Percentiles rank a stretch among this genome's conserved stretches.
phyloP scores from a whole-genome alignment of 2,113 vertebrate genomes.

The Tachysurus vachellii region DNA sequence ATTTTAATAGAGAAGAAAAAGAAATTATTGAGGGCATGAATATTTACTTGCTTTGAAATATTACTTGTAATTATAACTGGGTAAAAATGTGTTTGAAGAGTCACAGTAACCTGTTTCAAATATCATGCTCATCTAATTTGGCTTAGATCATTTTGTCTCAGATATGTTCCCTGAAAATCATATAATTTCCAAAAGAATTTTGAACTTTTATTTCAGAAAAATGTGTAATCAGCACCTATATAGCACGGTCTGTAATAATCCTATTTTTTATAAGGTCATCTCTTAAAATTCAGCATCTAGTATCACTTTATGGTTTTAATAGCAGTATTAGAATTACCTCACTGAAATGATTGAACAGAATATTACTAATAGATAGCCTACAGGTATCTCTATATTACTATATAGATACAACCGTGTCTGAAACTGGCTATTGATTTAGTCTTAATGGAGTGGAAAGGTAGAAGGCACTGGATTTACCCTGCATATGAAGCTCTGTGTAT shows the following conservation, averaged over 20 bases:
- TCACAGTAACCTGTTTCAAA: background rate
- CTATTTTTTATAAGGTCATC: constrained; percentile 24
- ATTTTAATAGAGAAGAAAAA: background rate
- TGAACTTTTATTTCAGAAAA: background rate
- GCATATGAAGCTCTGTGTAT: background rate
- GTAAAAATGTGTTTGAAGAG: background rate
- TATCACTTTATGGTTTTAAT: constrained; percentile 14
- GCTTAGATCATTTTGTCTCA: background rate
- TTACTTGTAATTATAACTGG: background rate
- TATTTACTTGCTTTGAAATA: background rate
- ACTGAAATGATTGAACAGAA: constrained; percentile 66
- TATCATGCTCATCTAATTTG: background rate
- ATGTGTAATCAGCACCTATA: background rate
- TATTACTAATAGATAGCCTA: constrained; percentile 36
- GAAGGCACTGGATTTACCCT: background rate
- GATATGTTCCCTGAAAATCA: background rate
- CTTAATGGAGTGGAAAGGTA: constrained; percentile 65
- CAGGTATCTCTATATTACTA: constrained; percentile 53
- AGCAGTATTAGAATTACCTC: constrained; percentile 67
- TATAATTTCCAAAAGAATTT: background rate
- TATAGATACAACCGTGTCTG: constrained; percentile 61
- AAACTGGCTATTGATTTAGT: constrained; percentile 72
- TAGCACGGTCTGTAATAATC: background rate
- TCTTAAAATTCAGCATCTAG: constrained; percentile 33
- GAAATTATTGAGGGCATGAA: background rate